phyloP scores from a whole-genome alignment of 2,797 vertebrate genomes.

The Parambassis ranga region DNA sequence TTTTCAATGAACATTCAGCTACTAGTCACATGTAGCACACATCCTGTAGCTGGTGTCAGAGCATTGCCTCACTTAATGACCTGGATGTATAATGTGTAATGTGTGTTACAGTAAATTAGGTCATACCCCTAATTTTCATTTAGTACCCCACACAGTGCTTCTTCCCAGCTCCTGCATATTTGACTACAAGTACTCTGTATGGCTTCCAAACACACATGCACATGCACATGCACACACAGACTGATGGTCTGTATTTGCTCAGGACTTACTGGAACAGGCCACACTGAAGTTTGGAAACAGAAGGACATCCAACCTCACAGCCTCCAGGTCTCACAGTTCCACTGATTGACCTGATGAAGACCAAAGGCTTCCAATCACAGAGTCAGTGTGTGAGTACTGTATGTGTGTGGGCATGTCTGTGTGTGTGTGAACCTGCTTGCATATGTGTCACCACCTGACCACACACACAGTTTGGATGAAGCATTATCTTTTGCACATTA shows the following conservation, averaged over 20 bases:
- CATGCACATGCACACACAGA: slow-evolving; percentile 11
- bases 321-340: slow-evolving; percentile 64
- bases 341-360: slow-evolving; percentile 76
- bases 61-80: slow-evolving; percentile 55
- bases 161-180: slow-evolving; percentile 32
- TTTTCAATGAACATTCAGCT: slow-evolving; percentile 39
- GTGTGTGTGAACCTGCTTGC: slow-evolving; percentile 14
- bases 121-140: slow-evolving; percentile 61
- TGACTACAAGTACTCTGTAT: slow-evolving; percentile 4
- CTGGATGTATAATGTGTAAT: slow-evolving; percentile 43
- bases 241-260: slow-evolving; percentile 69
- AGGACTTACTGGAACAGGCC: slow-evolving; percentile 69
- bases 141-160: slow-evolving; percentile 63
- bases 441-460: slow-evolving; percentile 55
- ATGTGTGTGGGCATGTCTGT: slow-evolving; percentile 7
- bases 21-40: background rate
- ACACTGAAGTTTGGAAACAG: slow-evolving; percentile 60
- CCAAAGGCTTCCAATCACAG: slow-evolving; percentile 66
- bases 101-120: slow-evolving; percentile 71
- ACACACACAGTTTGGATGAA: slow-evolving; percentile 66
- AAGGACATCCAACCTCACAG: slow-evolving; percentile 62
- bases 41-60: slow-evolving; percentile 12
- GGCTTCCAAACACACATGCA: background rate
- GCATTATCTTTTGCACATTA: slow-evolving; percentile 71
- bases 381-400: background rate